These are phyloP conservation scores for Thyatira batis DNA, from an alignment of 2,888 invertebrate species.

Conservation along the genomic window DNA sequence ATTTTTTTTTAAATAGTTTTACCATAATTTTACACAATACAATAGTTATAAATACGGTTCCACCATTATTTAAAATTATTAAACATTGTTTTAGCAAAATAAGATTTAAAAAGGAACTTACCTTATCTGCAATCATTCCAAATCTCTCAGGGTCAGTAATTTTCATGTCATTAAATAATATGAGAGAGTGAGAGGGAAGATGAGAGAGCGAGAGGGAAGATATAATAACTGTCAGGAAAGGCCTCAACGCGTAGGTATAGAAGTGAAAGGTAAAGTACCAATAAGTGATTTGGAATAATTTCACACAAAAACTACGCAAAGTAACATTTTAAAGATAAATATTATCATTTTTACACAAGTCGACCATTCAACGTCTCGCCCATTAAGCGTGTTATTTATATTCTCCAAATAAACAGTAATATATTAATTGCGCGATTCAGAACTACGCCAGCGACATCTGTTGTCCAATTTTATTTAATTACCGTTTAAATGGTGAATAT, in stretches of 20 bases:
- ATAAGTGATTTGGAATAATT: neutral
- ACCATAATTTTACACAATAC: constrained; percentile 61
- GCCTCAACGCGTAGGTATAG: neutral
- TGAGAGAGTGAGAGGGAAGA: too few species aligned
- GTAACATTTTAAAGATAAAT: neutral
- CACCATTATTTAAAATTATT: constrained; percentile 75
- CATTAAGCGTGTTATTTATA: constrained; percentile 57
- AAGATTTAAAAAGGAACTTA: neutral
- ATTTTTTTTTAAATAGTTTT: constrained; percentile 39
- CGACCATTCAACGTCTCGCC: constrained; percentile 58
- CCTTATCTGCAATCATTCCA: constrained; percentile 2
- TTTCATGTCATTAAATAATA: neutral
- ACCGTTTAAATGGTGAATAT: constrained; percentile 22
- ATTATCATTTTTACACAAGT: constrained; percentile 20
- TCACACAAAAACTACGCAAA: neutral
- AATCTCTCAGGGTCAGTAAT: neutral
- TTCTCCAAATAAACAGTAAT: constrained; percentile 32
- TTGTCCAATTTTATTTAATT: constrained; percentile 11
- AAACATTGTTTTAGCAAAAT: constrained; percentile 34
- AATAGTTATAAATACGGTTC: constrained; percentile 58
- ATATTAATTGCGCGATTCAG: neutral
- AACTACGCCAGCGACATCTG: constrained; percentile 4
- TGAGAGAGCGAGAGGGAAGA: too few species aligned
- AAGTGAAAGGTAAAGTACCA: neutral
- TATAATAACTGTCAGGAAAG: neutral